These are phyloP conservation scores for Sitodiplosis mosellana DNA, from an alignment of 1,140 invertebrate genomes.

Conservation along the genomic window DNA sequence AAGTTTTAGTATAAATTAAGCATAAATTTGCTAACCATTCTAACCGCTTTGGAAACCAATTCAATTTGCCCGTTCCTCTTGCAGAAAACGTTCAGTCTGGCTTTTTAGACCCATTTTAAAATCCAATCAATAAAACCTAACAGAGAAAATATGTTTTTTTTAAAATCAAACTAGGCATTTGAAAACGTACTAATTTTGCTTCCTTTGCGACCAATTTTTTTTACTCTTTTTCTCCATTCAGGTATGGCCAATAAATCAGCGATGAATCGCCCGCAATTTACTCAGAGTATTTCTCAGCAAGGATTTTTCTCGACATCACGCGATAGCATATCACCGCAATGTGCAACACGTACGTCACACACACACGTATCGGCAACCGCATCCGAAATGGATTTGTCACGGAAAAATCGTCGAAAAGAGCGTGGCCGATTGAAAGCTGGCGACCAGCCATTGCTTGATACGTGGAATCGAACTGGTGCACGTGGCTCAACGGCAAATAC, in stretches of 20 bases:
- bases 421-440: conserved; percentile 40
- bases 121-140: no score
- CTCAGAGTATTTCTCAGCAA: conserved; percentile 32
- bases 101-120: no score
- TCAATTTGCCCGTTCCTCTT: no score
- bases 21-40: no score
- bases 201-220: no score
- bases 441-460: conserved; percentile 21
- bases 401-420: conserved; percentile 40
- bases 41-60: no score
- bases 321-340: conserved; percentile 45
- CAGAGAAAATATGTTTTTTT: no score
- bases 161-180: no score
- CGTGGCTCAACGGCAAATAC: conserved; percentile 24
- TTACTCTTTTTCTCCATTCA: conserved; percentile 7
- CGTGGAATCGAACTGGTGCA: conserved; percentile 20
- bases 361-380: conserved; percentile 43
- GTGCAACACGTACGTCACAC: conserved; percentile 27
- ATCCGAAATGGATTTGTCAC: conserved; percentile 54
- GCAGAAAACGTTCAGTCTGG: no score
- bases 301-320: conserved; percentile 48
- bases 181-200: no score
- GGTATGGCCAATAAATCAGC: conserved; percentile 49
- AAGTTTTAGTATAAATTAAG: no score
- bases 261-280: conserved; percentile 31